Evolutionary conservation across 2,797 vertebrate genomes (phyloP).

Genomic region (Thamnophis elegans): DNA sequence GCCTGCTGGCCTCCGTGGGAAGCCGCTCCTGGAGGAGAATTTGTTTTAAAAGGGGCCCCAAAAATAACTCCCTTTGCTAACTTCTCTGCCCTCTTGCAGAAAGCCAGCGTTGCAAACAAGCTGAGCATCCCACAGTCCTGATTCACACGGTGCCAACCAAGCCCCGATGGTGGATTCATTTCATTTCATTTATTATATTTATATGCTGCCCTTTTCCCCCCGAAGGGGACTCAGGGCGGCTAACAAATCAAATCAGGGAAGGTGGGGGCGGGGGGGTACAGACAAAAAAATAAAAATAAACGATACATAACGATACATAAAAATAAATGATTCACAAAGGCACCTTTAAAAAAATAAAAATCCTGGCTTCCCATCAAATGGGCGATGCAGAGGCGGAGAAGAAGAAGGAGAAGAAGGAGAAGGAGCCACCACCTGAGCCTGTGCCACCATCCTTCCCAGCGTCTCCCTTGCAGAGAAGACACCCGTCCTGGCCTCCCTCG

Average conservation of each 20-base stretch:
- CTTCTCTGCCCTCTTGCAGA: background rate
- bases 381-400: background rate
- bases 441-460: background rate
- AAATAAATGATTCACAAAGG: too few species aligned
- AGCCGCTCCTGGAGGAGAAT: too few species aligned
- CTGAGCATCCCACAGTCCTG: background rate
- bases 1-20: too few species aligned
- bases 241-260: too few species aligned
- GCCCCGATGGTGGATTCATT: background rate
- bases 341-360: background rate
- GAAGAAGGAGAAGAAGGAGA: fast-evolving
- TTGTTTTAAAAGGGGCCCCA: too few species aligned
- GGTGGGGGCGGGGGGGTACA: too few species aligned
- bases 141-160: background rate
- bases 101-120: background rate
- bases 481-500: background rate
- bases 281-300: too few species aligned
- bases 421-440: too few species aligned
- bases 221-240: too few species aligned
- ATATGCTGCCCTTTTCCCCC: too few species aligned
- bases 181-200: too few species aligned
- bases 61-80: background rate
- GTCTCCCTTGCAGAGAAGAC: background rate
- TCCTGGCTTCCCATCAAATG: background rate
- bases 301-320: too few species aligned